Conservation (phyloP, 2,888 invertebrate species). For the Hydraecia micacea region DNA sequence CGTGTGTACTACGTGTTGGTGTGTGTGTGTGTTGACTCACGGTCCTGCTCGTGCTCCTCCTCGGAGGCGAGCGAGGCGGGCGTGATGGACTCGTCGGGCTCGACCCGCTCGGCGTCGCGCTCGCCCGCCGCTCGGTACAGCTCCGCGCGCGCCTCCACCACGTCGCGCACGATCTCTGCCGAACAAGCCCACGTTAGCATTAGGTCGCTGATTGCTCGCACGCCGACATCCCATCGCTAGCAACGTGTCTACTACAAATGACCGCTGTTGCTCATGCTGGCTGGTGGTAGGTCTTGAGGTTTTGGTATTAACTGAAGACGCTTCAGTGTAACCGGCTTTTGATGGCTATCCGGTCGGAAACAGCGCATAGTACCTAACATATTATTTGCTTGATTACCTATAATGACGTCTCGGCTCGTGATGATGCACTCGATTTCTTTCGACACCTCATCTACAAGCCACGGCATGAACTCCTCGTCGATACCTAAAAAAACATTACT, state of each 20-base stretch:
- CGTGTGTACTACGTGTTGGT: slow-evolving; percentile 68
- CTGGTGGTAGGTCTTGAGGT: neutral
- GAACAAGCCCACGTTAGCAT: neutral
- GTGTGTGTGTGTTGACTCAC: slow-evolving; percentile 53
- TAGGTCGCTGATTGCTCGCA: too few species aligned
- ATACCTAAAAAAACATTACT: slow-evolving; percentile 87
- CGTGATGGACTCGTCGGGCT: slow-evolving; percentile 72
- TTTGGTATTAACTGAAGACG: neutral
- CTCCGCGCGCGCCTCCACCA: slow-evolving; percentile 93
- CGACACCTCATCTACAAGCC: slow-evolving; percentile 95
- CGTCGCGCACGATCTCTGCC: slow-evolving; percentile 94
- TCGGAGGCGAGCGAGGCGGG: slow-evolving; percentile 70
- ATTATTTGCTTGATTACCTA: slow-evolving; percentile 84
- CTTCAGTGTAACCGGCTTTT: neutral
- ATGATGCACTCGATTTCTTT: slow-evolving; percentile 95
- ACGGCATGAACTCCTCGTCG: slow-evolving; percentile 95
- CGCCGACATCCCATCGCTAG: neutral
- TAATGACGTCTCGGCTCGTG: slow-evolving; percentile 94
- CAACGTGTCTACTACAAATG: neutral
- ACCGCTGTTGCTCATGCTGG: neutral
- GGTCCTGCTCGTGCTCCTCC: slow-evolving; percentile 74
- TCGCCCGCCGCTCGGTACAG: slow-evolving; percentile 88
- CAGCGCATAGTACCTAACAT: neutral
- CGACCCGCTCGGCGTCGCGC: slow-evolving; percentile 69
- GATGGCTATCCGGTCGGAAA: neutral